Evolutionary conservation across 2,797 vertebrate genomes (phyloP), one percentile per base, ranked within the genome.

Genomic region (Chiropotes sagulatus): DNA sequence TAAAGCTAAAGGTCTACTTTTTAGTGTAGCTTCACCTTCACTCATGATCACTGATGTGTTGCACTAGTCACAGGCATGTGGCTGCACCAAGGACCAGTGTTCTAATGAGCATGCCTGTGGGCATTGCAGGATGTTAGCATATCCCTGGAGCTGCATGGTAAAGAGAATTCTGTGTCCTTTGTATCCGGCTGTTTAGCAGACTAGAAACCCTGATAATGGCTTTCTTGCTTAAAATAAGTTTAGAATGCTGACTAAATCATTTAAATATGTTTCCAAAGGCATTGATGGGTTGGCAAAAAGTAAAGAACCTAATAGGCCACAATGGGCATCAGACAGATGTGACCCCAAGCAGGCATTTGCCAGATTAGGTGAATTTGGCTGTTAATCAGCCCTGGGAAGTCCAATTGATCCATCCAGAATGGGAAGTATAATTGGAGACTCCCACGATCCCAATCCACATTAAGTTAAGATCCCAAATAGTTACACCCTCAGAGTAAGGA

Each of bases 21-120:
- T 80, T 36, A 70, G 64, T 94, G 26, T 39, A 67, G n/a, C 87
- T 94, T 95, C 78, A 58, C 57, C 90, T 97, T 96, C 46, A 92
- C 52, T 97, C 64, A 17, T 58, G 67, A 76, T 91, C 79, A 57
- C 92, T 70, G 46, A 84, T 61, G 39, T 94, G 44, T 79, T 83
- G 46, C 20, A 6, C n/a, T 61, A 82, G 87, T 22, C 92, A 20
- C 22, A 92, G 89, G 57, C 2, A 0, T 33, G 44, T 90, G 80
- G 81, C 70, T 20, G 48, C n/a, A 57, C 44, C 36, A 30, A 67
- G 84, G 79, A 52, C 50, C 67, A 12, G 4, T 73, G 48, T 73
- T 79, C 70, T 54, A 73, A 15, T 13, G 67, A 96, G 73, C 26
- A 79, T 44, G 19, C 24, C 50, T 82, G 0, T 54, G 76, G 58